These are phyloP conservation scores for Struthio camelus DNA, from an alignment of 2,113 vertebrate genomes.

Conservation along the genomic window DNA sequence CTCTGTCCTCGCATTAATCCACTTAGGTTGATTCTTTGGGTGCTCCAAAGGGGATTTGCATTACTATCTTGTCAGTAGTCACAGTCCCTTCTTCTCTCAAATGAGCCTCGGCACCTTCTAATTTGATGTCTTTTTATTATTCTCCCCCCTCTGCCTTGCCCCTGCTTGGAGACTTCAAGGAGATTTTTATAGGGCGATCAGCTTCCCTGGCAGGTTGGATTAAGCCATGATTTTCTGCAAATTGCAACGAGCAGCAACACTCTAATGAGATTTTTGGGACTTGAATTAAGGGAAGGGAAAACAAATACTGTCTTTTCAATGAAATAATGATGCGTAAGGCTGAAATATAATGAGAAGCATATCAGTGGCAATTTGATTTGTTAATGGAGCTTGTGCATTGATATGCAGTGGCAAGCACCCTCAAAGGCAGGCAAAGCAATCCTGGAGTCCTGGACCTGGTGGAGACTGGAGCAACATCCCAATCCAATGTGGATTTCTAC, in stretches of 20 bases:
- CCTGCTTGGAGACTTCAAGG: background rate
- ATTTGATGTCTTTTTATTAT: background rate
- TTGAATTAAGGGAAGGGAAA: slow-evolving; percentile 7
- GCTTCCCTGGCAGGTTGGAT: slow-evolving; percentile 32
- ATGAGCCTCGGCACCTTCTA: background rate
- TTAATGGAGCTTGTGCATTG: slow-evolving; percentile 1
- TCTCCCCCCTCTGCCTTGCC: background rate
- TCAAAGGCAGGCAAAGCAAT: background rate
- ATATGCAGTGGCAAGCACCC: background rate
- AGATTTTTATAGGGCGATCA: slow-evolving; percentile 7
- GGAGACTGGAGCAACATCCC: background rate
- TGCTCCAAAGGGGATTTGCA: slow-evolving; percentile 17
- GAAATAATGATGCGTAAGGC: slow-evolving; percentile 29
- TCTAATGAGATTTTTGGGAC: background rate
- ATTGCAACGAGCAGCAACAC: background rate
- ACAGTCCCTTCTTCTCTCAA: background rate
- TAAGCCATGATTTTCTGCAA: background rate
- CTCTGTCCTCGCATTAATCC: slow-evolving; percentile 12
- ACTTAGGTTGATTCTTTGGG: slow-evolving; percentile 24
- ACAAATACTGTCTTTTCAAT: slow-evolving; percentile 6
- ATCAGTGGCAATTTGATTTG: slow-evolving; percentile 13
- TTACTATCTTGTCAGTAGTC: background rate
- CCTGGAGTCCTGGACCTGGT: accelerated
- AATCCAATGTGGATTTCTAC: background rate
- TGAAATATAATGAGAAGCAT: background rate